Evolutionary conservation across 2,888 invertebrate genomes (phyloP), one percentile per base, ranked within the genome.

Genomic region (Sclerodermus sp.): DNA sequence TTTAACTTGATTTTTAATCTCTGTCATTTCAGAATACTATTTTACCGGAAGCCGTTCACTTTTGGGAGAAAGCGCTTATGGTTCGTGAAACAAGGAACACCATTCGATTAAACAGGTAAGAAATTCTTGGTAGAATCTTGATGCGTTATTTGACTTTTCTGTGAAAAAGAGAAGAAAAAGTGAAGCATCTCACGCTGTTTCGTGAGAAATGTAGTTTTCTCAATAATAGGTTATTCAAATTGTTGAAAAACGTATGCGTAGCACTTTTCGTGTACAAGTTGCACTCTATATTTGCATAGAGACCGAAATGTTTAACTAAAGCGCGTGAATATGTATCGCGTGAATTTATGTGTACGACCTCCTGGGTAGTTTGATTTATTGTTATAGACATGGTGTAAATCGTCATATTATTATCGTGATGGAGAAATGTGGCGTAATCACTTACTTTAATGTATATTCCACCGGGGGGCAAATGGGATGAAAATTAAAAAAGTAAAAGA

Each of bases 31-130:
- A 92, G 91, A 89, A 92, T 70, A 92, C 92, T 43, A 90, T 96
- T 57, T 79, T 96, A 61, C 93, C 95, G 0, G 87, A 92, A 75
- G 96, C 96, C 38, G 92, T 96, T 1, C 86, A 87, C 61, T 97
- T 93, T 81, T 96, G 96, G 96, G 91, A 96, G 76, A 85, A 88
- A 73, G 93, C 96, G 0, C 81, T 97, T 49, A 90, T 89, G 84
- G 95, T 96, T 1, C 84, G 94, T 45, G 88, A 90, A 78, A 92
- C 94, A 2, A 88, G 87, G 58, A 89, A 87, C 49, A 89, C 91
- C 1, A 95, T 96, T 59, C 86, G 90, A 66, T 82, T 97, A 43
- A 94, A 92, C 78, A 88, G 95, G 95, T 94, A 74, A 82, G 77
- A 47, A 15, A 34, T 4, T 34, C 12, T 4, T 23, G 8, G 3